Conservation (phyloP, 1,140 invertebrate genomes). For the Carcinoscorpius rotundicauda region DNA sequence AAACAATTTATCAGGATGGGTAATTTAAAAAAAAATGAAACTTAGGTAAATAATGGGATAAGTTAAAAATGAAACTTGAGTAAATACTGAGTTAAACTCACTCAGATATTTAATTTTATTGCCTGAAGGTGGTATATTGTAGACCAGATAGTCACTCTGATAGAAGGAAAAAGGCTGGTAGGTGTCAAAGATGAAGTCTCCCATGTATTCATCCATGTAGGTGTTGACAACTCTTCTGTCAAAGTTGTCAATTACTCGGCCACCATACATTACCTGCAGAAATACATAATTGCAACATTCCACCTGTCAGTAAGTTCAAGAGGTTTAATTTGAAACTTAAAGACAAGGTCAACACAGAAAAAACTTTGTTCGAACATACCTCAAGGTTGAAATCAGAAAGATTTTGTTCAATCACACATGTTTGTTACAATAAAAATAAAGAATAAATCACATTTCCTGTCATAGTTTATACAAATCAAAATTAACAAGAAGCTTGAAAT, state of each 20-base stretch:
- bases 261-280: conserved; percentile 76
- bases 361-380: too few relatives aligned
- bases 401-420: too few relatives aligned
- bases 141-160: conserved; percentile 40
- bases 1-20: conserved; percentile 15
- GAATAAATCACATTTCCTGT: too few relatives aligned
- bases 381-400: too few relatives aligned
- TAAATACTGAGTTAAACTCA: conserved; percentile 30
- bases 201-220: conserved; percentile 88
- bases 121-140: too few relatives aligned
- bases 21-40: conserved; percentile 31
- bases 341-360: too few relatives aligned
- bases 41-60: conserved; percentile 2
- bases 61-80: background rate
- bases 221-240: conserved; percentile 69
- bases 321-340: too few relatives aligned
- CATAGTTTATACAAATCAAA: too few relatives aligned
- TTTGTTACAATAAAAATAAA: too few relatives aligned
- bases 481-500: too few relatives aligned
- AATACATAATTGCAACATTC: background rate
- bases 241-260: conserved; percentile 75
- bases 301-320: too few relatives aligned
- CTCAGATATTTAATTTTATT: too few relatives aligned
- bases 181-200: conserved; percentile 78
- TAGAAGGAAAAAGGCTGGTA: conserved; percentile 85